phyloP scores from a whole-genome alignment of 2,113 vertebrate species.

The Tympanuchus pallidicinctus region DNA sequence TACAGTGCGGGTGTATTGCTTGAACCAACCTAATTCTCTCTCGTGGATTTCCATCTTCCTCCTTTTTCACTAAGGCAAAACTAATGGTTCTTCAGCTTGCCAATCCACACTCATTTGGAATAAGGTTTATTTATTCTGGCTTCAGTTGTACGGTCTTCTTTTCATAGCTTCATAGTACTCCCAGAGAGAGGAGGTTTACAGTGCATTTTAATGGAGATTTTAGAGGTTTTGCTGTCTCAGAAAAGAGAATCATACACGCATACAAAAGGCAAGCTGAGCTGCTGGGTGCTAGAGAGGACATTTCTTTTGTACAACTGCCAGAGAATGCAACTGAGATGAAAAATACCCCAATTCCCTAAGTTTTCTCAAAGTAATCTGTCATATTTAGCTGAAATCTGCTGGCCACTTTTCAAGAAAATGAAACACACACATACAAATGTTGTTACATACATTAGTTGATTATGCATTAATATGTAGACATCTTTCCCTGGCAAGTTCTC shows the following conservation, averaged over 20 bases:
- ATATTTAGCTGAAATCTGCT: neutral
- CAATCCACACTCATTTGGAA: constrained; percentile 48
- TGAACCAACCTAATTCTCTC: constrained; percentile 45
- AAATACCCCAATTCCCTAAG: neutral
- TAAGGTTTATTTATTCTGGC: constrained; percentile 65
- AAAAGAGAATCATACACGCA: neutral
- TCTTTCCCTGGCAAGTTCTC: neutral
- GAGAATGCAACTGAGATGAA: neutral
- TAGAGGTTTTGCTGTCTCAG: constrained; percentile 28
- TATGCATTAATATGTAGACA: neutral
- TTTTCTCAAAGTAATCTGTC: neutral
- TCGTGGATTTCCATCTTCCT: constrained; percentile 10
- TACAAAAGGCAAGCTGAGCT: constrained; percentile 25
- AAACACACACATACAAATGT: neutral
- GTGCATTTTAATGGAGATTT: constrained; percentile 44
- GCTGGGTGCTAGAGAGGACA: neutral
- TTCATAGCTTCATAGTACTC: constrained; percentile 25
- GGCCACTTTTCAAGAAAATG: neutral
- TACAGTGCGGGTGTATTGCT: neutral
- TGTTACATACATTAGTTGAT: neutral
- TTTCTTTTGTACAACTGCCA: constrained; percentile 19
- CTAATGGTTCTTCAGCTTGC: constrained; percentile 48
- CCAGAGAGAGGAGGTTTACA: constrained; percentile 24
- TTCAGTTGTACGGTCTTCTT: neutral
- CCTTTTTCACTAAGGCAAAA: constrained; percentile 41